These are phyloP conservation scores for Portunus trituberculatus DNA, from an alignment of 1,140 invertebrate species.

Conservation along the genomic window DNA sequence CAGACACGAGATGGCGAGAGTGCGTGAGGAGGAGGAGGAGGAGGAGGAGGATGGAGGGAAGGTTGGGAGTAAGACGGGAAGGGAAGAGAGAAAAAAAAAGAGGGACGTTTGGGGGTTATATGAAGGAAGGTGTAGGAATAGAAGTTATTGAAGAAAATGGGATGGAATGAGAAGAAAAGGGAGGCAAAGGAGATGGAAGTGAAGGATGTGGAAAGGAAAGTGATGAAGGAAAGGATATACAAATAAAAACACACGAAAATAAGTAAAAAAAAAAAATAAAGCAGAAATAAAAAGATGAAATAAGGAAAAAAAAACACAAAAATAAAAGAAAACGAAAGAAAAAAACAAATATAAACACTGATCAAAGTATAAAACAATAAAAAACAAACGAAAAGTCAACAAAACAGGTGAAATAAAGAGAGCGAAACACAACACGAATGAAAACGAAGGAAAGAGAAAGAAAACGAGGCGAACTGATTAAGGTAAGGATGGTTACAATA, in stretches of 20 bases:
- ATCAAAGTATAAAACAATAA: neutral
- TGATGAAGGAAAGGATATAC: neutral
- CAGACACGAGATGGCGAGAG: neutral
- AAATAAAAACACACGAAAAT: too few species aligned
- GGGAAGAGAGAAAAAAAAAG: neutral
- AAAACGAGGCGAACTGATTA: neutral
- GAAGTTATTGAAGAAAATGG: neutral
- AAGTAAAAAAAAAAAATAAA: too few species aligned
- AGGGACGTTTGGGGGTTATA: neutral
- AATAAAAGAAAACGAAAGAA: neutral
- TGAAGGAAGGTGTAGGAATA: neutral
- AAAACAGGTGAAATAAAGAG: neutral
- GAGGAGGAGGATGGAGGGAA: conserved; percentile 12
- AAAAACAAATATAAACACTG: too few species aligned
- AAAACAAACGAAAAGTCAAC: neutral
- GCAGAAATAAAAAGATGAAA: too few species aligned
- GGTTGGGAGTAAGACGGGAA: conserved; percentile 1
- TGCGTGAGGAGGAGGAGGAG: neutral
- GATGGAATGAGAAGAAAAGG: neutral
- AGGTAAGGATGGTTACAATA: too few species aligned
- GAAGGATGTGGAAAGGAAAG: neutral
- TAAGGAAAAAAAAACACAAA: neutral
- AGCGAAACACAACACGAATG: neutral
- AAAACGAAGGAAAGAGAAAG: neutral
- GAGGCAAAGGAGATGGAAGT: neutral